A percentile compares a stretch with the other conserved stretches of the same genome.
Evolutionary conservation across 2,797 vertebrate species (phyloP).

Genomic region (Aplochiton taeniatus): DNA sequence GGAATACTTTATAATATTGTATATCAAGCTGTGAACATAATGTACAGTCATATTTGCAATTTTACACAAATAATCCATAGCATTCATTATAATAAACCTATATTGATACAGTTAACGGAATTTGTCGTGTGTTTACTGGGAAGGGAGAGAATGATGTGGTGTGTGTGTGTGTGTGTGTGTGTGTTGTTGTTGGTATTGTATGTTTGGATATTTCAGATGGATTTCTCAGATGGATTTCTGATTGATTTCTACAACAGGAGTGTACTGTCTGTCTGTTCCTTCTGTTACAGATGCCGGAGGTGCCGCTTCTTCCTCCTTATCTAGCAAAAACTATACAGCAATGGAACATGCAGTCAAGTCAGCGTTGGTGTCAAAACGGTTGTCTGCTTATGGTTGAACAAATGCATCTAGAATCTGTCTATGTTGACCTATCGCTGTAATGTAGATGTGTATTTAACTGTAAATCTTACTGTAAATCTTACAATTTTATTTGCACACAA

Average conservation of each 20-base stretch:
- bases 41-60: conserved; percentile 83
- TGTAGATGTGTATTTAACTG: too few species aligned
- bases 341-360: not conserved
- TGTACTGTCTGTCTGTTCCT: not conserved
- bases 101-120: conserved; percentile 66
- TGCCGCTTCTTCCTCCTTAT: not conserved
- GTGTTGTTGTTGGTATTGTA: conserved; percentile 5
- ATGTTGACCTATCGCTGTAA: too few species aligned
- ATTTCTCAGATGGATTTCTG: too few species aligned
- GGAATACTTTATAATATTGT: conserved; percentile 86
- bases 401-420: too few species aligned
- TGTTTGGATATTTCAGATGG: too few species aligned
- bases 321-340: not conserved
- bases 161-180: conserved; percentile 10
- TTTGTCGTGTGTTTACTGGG: conserved; percentile 26
- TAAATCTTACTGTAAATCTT: too few species aligned
- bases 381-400: too few species aligned
- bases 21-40: conserved; percentile 93
- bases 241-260: too few species aligned
- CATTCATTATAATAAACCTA: conserved; percentile 86
- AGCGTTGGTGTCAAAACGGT: not conserved
- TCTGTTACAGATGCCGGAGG: too few species aligned
- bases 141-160: too few species aligned
- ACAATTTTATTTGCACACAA: too few species aligned
- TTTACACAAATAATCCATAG: conserved; percentile 78